A percentile compares a stretch with the other conserved stretches of the same genome.
phyloP scores from a whole-genome alignment of 2,113 vertebrate genomes.

The Brachionichthys hirsutus region DNA sequence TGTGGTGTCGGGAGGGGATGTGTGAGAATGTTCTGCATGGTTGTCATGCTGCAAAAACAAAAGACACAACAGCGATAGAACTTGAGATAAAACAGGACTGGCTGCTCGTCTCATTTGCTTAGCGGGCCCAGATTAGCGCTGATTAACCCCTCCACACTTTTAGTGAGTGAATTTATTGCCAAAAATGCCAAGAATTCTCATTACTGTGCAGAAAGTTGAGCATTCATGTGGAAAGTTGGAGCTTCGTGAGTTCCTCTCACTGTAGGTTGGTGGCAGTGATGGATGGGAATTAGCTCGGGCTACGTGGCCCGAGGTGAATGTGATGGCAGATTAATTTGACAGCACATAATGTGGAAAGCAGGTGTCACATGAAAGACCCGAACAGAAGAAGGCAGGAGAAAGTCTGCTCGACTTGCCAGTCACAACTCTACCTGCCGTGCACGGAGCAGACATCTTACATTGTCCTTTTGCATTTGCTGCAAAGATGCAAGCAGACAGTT shows the following conservation, averaged over 20 bases:
- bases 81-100: too few relatives aligned
- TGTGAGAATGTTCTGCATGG: too few relatives aligned
- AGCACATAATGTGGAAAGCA: not conserved
- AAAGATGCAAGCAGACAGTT: not conserved
- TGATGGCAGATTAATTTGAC: not conserved
- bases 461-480: not conserved
- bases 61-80: too few relatives aligned
- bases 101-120: too few relatives aligned
- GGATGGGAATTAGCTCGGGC: conserved; percentile 2
- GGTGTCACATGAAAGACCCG: not conserved
- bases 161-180: too few relatives aligned
- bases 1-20: too few relatives aligned
- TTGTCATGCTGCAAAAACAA: too few relatives aligned
- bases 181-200: not conserved
- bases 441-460: not conserved
- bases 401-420: not conserved
- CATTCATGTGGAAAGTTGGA: not conserved
- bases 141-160: too few relatives aligned
- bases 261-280: conserved; percentile 7
- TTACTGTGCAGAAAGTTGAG: too few relatives aligned
- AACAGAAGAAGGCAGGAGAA: not conserved
- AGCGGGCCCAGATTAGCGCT: too few relatives aligned
- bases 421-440: not conserved
- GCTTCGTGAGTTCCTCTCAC: not conserved
- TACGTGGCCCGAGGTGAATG: not conserved